Base-by-base conservation (phyloP, 2,888 invertebrate species). In the Leucoptera coffeella region DNA sequence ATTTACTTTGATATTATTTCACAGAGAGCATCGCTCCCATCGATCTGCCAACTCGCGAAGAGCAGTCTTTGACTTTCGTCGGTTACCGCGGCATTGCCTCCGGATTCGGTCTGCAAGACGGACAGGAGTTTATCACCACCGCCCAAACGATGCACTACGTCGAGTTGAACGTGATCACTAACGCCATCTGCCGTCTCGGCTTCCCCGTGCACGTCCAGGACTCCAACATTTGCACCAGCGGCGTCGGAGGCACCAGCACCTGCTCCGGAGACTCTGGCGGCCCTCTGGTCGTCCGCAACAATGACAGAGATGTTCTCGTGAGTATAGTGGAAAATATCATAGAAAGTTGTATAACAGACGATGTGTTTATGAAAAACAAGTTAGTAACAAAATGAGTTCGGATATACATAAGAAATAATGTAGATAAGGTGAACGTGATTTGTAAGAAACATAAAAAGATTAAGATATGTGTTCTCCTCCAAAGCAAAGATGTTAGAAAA, bases 251-350 rank as follows among this genome's bases (percentile, higher is more conserved):
- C 4, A 33, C 24, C 1, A 42, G 51, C 11, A 50, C 51, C 2
- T 60, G 60, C 37, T 26, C 35, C 1, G 59, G 60, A 3, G 60
- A 60, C 32, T 61, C 60, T 12, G 59, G 61, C 9, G 59, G 60
- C 2, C 61, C 60, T 6, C 41, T 61, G 5, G 34, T 38, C 5
- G 29, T 41, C 15, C 13, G 12, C 3, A 39, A 41, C 2, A 33
- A 43, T 21, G 35, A 36, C 30, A 29, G 33, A 3, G 35, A 24
- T 2, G 15, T 51, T 11, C 26, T 56, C 44, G 58, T 58, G 38
- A 32, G 43, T 32, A 23, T 17, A 6, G 9, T 17, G 9, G 9
- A 7, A 7, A 17, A n/a, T n/a, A n/a, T n/a, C n/a, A n/a, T n/a
- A n/a, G n/a, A n/a, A n/a, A n/a, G n/a, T n/a, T n/a, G n/a, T n/a